These are phyloP conservation scores for Lordiphosa mommai DNA, from an alignment of 1,140 invertebrate genomes.

Conservation along the genomic window DNA sequence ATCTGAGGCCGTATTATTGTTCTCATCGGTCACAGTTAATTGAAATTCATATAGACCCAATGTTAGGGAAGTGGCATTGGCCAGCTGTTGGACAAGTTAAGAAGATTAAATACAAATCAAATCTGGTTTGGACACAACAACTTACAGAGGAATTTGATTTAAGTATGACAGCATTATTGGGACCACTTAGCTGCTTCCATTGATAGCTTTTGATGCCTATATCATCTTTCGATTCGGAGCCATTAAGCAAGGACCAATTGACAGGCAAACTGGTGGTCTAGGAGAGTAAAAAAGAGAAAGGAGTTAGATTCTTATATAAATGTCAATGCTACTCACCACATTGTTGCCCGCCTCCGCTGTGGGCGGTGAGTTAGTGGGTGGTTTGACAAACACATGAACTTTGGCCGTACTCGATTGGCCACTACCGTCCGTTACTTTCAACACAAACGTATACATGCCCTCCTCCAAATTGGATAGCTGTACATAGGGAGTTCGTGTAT, in stretches of 20 bases:
- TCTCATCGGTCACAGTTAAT: slow-evolving; percentile 91
- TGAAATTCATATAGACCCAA: slow-evolving; percentile 92
- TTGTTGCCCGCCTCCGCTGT: slow-evolving; percentile 84
- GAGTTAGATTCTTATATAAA: neutral
- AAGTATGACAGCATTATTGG: slow-evolving; percentile 81
- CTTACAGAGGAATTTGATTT: slow-evolving; percentile 80
- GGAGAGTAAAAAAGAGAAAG: neutral
- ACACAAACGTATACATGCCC: slow-evolving; percentile 95
- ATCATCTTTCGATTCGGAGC: slow-evolving; percentile 90
- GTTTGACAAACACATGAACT: slow-evolving; percentile 96
- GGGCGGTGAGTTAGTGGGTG: slow-evolving; percentile 91
- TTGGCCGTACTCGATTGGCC: slow-evolving; percentile 91
- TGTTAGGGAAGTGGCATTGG: slow-evolving; percentile 89
- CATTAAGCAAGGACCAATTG: slow-evolving; percentile 89
- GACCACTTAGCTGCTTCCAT: slow-evolving; percentile 89
- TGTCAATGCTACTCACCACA: slow-evolving; percentile 52
- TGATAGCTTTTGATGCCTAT: slow-evolving; percentile 89
- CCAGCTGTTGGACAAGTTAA: slow-evolving; percentile 70
- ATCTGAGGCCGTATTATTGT: slow-evolving; percentile 88
- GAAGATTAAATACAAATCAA: slow-evolving; percentile 18
- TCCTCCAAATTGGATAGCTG: slow-evolving; percentile 92
- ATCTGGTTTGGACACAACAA: neutral
- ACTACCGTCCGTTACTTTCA: slow-evolving; percentile 94
- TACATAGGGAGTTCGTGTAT: slow-evolving; percentile 91
- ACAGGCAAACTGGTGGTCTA: slow-evolving; percentile 90